Evolutionary conservation across 2,113 vertebrate species (phyloP).

Genomic region (Paedocypris sp.): DNA sequence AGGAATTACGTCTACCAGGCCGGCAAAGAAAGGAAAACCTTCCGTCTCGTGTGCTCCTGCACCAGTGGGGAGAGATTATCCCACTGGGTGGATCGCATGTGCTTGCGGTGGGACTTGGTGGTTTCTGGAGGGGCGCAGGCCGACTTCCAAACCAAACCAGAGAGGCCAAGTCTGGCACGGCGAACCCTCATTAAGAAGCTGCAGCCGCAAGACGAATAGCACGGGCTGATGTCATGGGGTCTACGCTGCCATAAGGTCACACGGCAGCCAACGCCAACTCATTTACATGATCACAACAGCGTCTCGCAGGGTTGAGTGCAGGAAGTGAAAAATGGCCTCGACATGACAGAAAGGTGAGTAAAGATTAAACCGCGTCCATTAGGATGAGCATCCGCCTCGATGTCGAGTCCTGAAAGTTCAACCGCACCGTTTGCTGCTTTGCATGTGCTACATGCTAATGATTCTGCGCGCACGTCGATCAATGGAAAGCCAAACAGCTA

Average conservation of each 20-base stretch:
- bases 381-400: background rate
- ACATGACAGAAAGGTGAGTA: conserved; percentile 29
- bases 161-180: conserved; percentile 48
- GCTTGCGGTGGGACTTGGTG: conserved; percentile 1
- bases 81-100: conserved; percentile 12
- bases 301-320: background rate
- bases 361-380: background rate
- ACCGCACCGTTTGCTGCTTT: background rate
- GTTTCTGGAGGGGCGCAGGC: conserved; percentile 9
- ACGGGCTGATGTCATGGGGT: conserved; percentile 28
- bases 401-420: background rate
- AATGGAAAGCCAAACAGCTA: conserved; percentile 27
- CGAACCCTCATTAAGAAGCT: conserved; percentile 30
- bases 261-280: conserved; percentile 18
- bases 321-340: conserved; percentile 18
- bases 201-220: conserved; percentile 19
- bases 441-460: conserved; percentile 11
- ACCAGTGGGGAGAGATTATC: conserved; percentile 12
- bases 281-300: conserved; percentile 34
- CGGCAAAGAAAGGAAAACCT: background rate
- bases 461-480: conserved; percentile 16
- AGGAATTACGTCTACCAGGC: conserved; percentile 9
- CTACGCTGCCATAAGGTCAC: conserved; percentile 35
- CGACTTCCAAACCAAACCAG: conserved; percentile 26
- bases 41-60: background rate